Base-by-base conservation (phyloP, 2,797 vertebrate genomes). In the Odontamblyopus lacepedii region DNA sequence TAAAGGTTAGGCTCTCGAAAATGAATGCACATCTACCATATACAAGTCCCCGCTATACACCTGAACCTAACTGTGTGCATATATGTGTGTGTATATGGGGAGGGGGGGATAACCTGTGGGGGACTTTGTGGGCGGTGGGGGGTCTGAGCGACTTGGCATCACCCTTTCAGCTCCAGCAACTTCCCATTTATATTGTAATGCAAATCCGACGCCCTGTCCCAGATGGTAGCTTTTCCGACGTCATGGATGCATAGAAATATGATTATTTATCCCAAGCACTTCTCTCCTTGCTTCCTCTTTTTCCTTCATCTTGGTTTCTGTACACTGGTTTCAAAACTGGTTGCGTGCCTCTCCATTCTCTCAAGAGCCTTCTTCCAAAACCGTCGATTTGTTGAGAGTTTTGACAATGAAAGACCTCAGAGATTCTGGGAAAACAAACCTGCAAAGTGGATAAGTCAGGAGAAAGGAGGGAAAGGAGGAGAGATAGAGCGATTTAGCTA, bases 121-220 rank as follows among this genome's bases (percentile, higher is more conserved):
- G 72, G 82, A 85, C 80, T 85, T 87, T 90, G 81, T 38, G 84
- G 83, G 94, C 87, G 91, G 94, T 94, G 88, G 94, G 88, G 91
- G 94, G 94, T 62, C 94, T 94, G 94, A 96, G 95, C 94, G 94
- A 94, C 93, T 94, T 90, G 75, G 90, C 94, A 95, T 94, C 94
- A 95, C 93, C 93, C 92, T 95, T 96, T 96, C 95, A 94, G 94
- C 94, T 95, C 91, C 94, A 95, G 93, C 92, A 93, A 95, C 94
- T 96, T 96, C 92, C 94, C 94, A 96, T 96, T 96, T 97, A 93
- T 95, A 94, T 95, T 95, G 95, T 95, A 94, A 94, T 94, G 92
- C 91, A 93, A 95, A 95, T 94, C 94, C 94, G 85, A 82, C 85
- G 87, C 87, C 63, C 84, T 91, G 94, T 93, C 91, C 91, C 87